Evolutionary conservation across 1,140 invertebrate species (phyloP), one percentile per base, ranked within the genome.

Genomic region (Orius laevigatus): DNA sequence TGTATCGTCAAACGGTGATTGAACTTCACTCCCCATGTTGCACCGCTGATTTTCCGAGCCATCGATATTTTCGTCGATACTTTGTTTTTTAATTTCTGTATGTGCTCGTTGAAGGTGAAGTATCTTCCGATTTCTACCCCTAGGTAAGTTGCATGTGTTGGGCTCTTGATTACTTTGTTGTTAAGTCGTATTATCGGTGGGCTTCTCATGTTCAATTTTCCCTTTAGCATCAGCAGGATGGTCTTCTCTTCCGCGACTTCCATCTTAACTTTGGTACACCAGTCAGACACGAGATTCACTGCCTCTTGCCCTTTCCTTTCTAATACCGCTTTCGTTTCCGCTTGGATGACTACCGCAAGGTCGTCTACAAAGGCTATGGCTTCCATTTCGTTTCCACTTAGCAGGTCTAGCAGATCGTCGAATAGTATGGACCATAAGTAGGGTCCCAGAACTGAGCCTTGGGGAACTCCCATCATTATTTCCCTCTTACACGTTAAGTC

Each of bases 341-440:
- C 48, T 25, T 16, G 20, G 11, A 49, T 11, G 10, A 45, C 6
- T 12, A 49, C 48, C 5, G 38, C 34, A 4, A 49, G 36, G 12
- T 49, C 36, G 16, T 49, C 48, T 2, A 40, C 48, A 9, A 49
- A 25, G 5, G 38, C 15, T 19, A 5, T 18, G 11, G 16, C 33
- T 5, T 25, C 48, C 8, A 20, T 32, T 11, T 38, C 16, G 38
- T 41, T 38, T 14, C 25, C 3, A 25, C n/a, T n/a, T n/a, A n/a
- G n/a, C n/a, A 25, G 8, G 25, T 25, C 25, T 25, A n/a, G n/a
- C n/a, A n/a, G n/a, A 3, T 33, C 52, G 38, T 65, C 59, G 16
- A 63, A 64, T 0, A 51, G 16, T 2, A 55, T 36, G 35, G 62
- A 62, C 60, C 61, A 63, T 0, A 63, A 48, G 10, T 56, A 55